Conservation (phyloP, 2,888 invertebrate genomes). For the Sericinus montela region DNA sequence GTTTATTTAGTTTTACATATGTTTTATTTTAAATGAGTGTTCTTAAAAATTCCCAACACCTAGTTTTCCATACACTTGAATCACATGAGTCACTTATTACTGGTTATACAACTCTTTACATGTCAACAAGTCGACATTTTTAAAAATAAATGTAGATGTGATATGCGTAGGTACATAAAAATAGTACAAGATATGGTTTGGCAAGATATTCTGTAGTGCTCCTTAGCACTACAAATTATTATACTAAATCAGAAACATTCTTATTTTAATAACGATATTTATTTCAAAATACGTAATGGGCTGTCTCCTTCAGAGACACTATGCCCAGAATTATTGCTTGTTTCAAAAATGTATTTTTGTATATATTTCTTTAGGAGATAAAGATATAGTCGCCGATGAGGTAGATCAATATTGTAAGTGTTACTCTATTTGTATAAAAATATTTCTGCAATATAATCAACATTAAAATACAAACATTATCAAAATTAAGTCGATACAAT, state of each 20-base stretch:
- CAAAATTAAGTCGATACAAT: conserved; percentile 67
- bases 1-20: conserved; percentile 33
- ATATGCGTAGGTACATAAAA: conserved; percentile 17
- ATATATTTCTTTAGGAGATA: conserved; percentile 22
- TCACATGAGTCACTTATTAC: conserved; percentile 22
- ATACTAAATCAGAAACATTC: conserved; percentile 9
- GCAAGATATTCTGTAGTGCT: conserved; percentile 16
- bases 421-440: conserved; percentile 74
- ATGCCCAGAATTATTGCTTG: conserved; percentile 23
- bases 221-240: conserved; percentile 9
- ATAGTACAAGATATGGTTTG: conserved; percentile 18
- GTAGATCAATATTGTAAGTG: conserved; percentile 68
- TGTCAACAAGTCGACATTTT: neutral
- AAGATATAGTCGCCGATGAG: conserved; percentile 59
- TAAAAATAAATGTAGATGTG: conserved; percentile 11
- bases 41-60: conserved; percentile 29
- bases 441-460: conserved; percentile 77
- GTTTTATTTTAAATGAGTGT: conserved; percentile 46
- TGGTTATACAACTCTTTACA: conserved; percentile 9
- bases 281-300: conserved; percentile 16
- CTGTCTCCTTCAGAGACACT: conserved; percentile 7
- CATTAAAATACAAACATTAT: conserved; percentile 76
- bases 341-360: conserved; percentile 14
- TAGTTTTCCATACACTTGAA: neutral
- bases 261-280: conserved; percentile 15